A percentile compares a stretch with the other conserved stretches of the same genome.
These are phyloP conservation scores for Momotus momota DNA, from an alignment of 2,797 vertebrate species.

Conservation along the genomic window DNA sequence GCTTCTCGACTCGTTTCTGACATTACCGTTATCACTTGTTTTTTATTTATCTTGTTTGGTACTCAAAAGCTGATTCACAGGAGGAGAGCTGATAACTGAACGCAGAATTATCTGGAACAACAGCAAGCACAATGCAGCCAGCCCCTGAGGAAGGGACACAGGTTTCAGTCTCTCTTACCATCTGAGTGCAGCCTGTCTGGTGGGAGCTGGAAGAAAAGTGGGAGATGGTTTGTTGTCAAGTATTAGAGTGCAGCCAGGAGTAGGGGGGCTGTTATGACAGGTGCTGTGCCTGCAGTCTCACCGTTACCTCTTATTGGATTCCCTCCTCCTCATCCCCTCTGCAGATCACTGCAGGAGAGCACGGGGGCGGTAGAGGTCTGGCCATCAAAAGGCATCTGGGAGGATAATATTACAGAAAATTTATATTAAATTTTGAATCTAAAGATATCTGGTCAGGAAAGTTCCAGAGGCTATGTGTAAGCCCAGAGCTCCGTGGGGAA, in stretches of 20 bases:
- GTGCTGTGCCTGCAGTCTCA: neutral
- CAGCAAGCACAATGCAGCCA: neutral
- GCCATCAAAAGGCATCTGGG: neutral
- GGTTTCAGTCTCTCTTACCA: neutral
- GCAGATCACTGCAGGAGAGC: neutral
- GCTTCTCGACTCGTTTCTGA: rapidly evolving
- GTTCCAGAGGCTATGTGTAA: neutral
- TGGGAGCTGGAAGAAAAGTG: neutral
- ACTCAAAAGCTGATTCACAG: neutral
- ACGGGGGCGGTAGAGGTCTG: rapidly evolving
- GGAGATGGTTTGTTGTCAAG: neutral
- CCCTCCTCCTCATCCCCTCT: neutral
- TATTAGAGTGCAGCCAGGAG: neutral
- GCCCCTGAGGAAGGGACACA: rapidly evolving
- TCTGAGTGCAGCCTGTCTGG: neutral
- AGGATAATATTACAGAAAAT: neutral
- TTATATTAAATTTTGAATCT: neutral
- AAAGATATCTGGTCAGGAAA: neutral
- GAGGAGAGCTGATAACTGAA: neutral
- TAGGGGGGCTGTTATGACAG: neutral
- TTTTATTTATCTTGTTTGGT: neutral
- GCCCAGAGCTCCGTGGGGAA: neutral
- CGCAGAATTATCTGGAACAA: neutral
- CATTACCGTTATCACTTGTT: neutral
- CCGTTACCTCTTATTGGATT: neutral